These are phyloP conservation scores for Palythoa heliodiscus DNA, from an alignment of 92 coral and sea anemone species.

Conservation along the genomic window DNA sequence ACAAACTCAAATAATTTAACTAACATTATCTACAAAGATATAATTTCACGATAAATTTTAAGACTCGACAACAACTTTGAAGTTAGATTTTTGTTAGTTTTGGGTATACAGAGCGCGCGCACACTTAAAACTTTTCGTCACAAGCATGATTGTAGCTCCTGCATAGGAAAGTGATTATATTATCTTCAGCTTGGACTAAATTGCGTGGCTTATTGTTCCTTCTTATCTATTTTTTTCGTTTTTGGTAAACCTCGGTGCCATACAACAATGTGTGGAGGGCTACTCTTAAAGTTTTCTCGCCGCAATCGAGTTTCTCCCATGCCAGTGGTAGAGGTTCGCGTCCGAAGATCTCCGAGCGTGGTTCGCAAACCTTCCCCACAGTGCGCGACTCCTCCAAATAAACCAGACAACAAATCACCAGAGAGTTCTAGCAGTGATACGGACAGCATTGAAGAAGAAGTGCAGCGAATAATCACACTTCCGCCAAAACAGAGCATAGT, in stretches of 20 bases:
- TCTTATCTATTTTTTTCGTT: not conserved
- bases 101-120: not conserved
- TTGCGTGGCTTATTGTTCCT: not conserved
- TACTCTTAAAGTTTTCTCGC: constrained; percentile 11
- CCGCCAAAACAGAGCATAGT: constrained; percentile 32
- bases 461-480: constrained; percentile 31
- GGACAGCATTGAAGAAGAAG: constrained; percentile 34
- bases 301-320: constrained; percentile 31
- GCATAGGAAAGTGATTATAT: not conserved
- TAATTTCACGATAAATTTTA: too few species aligned
- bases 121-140: not conserved
- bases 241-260: not conserved
- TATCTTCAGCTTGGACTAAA: too few species aligned
- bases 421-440: constrained; percentile 25
- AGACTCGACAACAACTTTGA: too few species aligned
- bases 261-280: constrained; percentile 33
- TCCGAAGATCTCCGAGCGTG: constrained; percentile 21
- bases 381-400: not conserved
- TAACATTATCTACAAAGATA: too few species aligned
- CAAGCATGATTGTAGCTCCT: not conserved
- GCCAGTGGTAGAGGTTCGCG: constrained; percentile 36
- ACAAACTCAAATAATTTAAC: too few species aligned
- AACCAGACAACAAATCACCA: not conserved
- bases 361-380: not conserved
- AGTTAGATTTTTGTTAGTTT: not conserved